Evolutionary conservation across 2,888 invertebrate genomes (phyloP).

Genomic region (Seladonia tumulorum): DNA sequence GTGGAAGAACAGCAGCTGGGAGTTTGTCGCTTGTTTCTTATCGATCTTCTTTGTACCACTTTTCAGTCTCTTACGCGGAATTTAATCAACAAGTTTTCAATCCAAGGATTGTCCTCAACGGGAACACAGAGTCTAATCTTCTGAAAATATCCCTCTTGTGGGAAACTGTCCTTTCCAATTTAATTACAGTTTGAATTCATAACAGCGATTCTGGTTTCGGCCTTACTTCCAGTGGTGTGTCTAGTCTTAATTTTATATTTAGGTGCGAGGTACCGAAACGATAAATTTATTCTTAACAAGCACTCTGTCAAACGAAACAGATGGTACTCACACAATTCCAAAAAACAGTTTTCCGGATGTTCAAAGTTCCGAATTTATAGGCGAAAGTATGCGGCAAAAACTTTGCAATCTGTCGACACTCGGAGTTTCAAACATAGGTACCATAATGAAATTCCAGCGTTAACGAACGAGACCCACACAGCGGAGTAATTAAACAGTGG

Average conservation of each 20-base stretch:
- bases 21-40: not conserved
- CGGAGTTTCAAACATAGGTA: not conserved
- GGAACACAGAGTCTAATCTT: not conserved
- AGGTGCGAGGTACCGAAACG: not conserved
- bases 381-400: not conserved
- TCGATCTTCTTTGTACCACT: not conserved
- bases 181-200: not conserved
- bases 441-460: constrained; percentile 3
- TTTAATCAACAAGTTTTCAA: constrained; percentile 1
- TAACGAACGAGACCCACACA: not conserved
- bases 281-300: not conserved
- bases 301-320: not conserved
- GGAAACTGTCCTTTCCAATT: not conserved
- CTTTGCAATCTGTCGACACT: not conserved
- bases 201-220: not conserved
- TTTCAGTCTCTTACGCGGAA: not conserved
- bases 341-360: not conserved
- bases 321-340: not conserved
- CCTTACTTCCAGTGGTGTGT: not conserved
- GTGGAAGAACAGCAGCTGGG: not conserved
- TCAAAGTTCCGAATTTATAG: not conserved
- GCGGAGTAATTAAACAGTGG: not conserved
- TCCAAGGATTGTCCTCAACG: not conserved
- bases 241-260: not conserved
- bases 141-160: not conserved